These are phyloP conservation scores for Drosophila equinoxialis DNA, from an alignment of 1,140 invertebrate species.

Conservation along the genomic window DNA sequence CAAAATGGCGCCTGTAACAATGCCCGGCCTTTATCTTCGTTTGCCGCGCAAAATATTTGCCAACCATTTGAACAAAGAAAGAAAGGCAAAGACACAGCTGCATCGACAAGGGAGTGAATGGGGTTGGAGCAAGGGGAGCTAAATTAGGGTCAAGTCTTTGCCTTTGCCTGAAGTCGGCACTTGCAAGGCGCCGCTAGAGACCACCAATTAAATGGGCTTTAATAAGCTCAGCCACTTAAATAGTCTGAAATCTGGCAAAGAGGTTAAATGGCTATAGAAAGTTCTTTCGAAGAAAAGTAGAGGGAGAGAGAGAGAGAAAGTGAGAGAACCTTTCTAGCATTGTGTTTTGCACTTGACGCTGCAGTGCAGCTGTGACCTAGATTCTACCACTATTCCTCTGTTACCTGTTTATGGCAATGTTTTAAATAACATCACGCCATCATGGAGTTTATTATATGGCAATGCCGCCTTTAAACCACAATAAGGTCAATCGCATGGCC, in stretches of 20 bases:
- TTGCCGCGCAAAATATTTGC: conserved; percentile 52
- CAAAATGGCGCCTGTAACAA: conserved; percentile 62
- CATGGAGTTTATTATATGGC: conserved; percentile 42
- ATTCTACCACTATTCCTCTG: conserved; percentile 13
- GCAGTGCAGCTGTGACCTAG: conserved; percentile 43
- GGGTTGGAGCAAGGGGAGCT: neutral
- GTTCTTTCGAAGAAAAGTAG: conserved; percentile 16
- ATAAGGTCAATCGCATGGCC: conserved; percentile 66
- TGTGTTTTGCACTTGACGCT: conserved; percentile 16
- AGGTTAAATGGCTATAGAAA: conserved; percentile 60
- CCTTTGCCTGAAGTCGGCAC: conserved; percentile 43
- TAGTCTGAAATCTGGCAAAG: conserved; percentile 71
- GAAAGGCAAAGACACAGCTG: neutral
- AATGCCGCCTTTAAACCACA: conserved; percentile 48
- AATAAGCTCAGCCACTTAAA: conserved; percentile 72
- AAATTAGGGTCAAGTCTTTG: conserved; percentile 71
- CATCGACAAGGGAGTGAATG: neutral
- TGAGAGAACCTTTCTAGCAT: conserved; percentile 6
- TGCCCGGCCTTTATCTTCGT: conserved; percentile 49
- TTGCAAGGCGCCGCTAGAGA: conserved; percentile 47
- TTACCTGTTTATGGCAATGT: conserved; percentile 7
- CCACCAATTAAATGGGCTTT: conserved; percentile 71
- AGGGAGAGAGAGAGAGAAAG: neutral
- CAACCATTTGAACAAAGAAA: conserved; percentile 14
- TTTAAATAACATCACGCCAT: conserved; percentile 15